phyloP scores from a whole-genome alignment of 2,113 vertebrate species.

The Fregetta grallaria region DNA sequence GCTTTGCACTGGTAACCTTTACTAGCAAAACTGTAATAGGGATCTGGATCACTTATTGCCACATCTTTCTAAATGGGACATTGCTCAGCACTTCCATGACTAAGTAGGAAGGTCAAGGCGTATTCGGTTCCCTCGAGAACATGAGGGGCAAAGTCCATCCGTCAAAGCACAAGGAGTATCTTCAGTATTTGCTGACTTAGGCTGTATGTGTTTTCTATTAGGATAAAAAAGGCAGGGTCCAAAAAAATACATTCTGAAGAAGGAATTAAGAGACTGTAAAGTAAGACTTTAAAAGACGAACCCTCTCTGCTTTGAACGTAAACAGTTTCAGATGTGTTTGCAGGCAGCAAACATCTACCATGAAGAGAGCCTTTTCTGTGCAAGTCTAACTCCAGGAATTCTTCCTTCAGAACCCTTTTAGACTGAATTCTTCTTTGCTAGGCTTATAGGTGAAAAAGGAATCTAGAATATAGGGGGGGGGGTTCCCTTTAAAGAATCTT shows the following conservation, averaged over 20 bases:
- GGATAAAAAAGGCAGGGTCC: not conserved
- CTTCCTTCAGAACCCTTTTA: not conserved
- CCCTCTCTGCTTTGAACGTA: not conserved
- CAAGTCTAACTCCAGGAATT: not conserved
- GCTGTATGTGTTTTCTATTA: not conserved
- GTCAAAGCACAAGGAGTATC: not conserved
- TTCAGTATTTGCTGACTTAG: not conserved
- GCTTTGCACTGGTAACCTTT: not conserved
- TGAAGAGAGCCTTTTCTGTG: not conserved
- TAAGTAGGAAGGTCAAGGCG: constrained; percentile 13
- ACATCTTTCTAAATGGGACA: constrained; percentile 14
- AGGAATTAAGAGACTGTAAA: not conserved
- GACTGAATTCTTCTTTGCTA: not conserved
- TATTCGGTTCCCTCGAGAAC: not conserved
- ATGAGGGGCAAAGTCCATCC: not conserved
- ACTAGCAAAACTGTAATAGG: constrained; percentile 23
- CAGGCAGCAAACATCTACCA: not conserved
- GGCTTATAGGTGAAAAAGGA: not conserved
- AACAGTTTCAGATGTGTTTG: not conserved
- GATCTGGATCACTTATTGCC: constrained; percentile 17
- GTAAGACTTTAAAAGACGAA: not conserved
- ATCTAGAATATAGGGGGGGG: not conserved
- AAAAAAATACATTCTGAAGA: not conserved
- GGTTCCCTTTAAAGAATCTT: not conserved
- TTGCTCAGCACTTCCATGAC: constrained; percentile 22